These are phyloP conservation scores for Montifringilla adamsi DNA, from an alignment of 2,113 vertebrate genomes.

Conservation along the genomic window DNA sequence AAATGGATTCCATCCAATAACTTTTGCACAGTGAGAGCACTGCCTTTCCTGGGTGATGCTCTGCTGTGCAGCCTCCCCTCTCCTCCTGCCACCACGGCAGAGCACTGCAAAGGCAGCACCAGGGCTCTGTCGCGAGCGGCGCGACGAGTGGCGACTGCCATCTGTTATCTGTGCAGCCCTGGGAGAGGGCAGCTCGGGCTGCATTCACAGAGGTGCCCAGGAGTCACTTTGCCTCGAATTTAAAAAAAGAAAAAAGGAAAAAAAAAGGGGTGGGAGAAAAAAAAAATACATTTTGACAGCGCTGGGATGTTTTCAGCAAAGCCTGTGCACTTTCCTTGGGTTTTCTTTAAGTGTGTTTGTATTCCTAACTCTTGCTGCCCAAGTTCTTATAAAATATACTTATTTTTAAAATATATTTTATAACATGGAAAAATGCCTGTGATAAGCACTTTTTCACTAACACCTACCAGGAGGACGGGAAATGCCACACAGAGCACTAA, in stretches of 20 bases:
- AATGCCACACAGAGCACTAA: slow-evolving; percentile 39
- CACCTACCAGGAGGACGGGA: neutral
- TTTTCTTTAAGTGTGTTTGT: neutral
- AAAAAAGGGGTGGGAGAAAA: too few relatives aligned
- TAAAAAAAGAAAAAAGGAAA: neutral
- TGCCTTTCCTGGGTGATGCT: fast-evolving
- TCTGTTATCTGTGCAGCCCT: neutral
- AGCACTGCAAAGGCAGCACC: neutral
- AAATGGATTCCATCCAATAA: neutral
- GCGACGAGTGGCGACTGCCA: neutral
- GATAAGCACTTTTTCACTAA: slow-evolving; percentile 23
- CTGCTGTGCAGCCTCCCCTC: neutral
- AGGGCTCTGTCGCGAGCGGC: neutral
- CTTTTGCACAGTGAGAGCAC: neutral
- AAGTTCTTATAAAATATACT: slow-evolving; percentile 25
- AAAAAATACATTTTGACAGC: neutral
- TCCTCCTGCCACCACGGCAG: neutral
- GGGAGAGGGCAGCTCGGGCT: neutral
- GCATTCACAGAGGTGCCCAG: neutral
- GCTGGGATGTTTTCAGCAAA: neutral
- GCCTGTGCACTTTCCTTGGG: neutral
- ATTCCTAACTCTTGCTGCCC: neutral
- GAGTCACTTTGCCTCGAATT: neutral
- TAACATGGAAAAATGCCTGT: neutral
- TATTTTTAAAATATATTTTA: neutral